A percentile compares a stretch with the other conserved stretches of the same genome.
Evolutionary conservation across 2,797 vertebrate genomes (phyloP).

Genomic region (Aphelocoma californica): DNA sequence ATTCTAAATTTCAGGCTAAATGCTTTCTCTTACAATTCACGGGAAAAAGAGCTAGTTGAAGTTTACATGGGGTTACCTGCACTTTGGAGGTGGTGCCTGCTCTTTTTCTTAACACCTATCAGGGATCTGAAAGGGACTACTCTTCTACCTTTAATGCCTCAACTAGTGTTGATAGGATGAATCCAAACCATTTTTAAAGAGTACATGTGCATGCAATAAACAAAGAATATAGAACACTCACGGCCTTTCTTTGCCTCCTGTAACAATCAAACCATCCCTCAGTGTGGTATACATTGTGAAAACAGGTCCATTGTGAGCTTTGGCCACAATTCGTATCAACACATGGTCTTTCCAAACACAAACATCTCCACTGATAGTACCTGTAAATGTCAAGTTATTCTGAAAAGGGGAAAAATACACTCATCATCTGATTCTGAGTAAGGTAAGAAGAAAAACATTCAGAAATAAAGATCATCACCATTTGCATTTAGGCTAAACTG

Average conservation of each 20-base stretch:
- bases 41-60: neutral
- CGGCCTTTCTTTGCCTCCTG: conserved; percentile 98
- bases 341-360: conserved; percentile 98
- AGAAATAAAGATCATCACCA: neutral
- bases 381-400: conserved; percentile 99
- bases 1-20: neutral
- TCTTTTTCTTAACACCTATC: neutral
- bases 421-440: conserved; percentile 33
- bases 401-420: conserved; percentile 83
- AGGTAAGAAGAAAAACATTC: conserved; percentile 54
- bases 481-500: neutral
- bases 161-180: neutral
- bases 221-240: conserved; percentile 73
- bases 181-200: neutral
- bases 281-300: conserved; percentile 99
- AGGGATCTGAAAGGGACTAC: neutral
- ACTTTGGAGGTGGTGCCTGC: neutral
- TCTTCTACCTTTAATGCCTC: neutral
- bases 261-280: conserved; percentile 94
- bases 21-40: neutral
- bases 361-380: conserved; percentile 98
- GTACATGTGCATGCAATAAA: neutral
- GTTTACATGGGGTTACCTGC: neutral
- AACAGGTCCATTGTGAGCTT: conserved; percentile 96
- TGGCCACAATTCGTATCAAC: conserved; percentile 94